A percentile compares a stretch with the other conserved stretches of the same genome.
Evolutionary conservation across 2,888 invertebrate species (phyloP).

Genomic region (Diabrotica balteata): DNA sequence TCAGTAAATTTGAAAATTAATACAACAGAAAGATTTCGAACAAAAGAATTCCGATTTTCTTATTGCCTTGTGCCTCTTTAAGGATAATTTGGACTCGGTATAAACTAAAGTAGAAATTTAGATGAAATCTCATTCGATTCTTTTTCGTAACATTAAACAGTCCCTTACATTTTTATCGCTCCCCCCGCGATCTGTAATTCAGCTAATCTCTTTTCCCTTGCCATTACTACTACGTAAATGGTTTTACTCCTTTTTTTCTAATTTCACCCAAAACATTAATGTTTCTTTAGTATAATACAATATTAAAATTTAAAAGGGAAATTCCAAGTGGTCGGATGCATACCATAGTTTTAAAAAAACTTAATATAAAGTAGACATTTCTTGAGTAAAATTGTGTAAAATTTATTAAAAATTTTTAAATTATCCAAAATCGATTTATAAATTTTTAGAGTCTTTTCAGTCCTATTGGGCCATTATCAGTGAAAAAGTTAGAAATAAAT

Average conservation of each 20-base stretch:
- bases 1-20: no score
- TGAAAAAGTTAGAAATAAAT: no score
- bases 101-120: conserved; percentile 25
- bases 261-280: conserved; percentile 32
- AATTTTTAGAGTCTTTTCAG: no score
- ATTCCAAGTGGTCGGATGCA: no score
- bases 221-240: conserved; percentile 33
- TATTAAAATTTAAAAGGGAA: conserved; percentile 11
- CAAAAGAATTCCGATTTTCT: neutral
- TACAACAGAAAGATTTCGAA: no score
- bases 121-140: conserved; percentile 31
- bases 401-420: no score
- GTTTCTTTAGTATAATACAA: conserved; percentile 17
- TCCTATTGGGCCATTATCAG: no score
- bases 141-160: conserved; percentile 35
- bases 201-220: conserved; percentile 27
- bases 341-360: no score
- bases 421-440: no score
- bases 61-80: neutral
- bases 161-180: conserved; percentile 33
- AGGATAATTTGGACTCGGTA: conserved; percentile 12
- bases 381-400: no score
- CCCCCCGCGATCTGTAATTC: conserved; percentile 31
- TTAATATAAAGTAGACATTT: no score
- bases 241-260: conserved; percentile 27